These are phyloP conservation scores for Leptocoma aspasia DNA, from an alignment of 2,113 vertebrate genomes.

Conservation along the genomic window DNA sequence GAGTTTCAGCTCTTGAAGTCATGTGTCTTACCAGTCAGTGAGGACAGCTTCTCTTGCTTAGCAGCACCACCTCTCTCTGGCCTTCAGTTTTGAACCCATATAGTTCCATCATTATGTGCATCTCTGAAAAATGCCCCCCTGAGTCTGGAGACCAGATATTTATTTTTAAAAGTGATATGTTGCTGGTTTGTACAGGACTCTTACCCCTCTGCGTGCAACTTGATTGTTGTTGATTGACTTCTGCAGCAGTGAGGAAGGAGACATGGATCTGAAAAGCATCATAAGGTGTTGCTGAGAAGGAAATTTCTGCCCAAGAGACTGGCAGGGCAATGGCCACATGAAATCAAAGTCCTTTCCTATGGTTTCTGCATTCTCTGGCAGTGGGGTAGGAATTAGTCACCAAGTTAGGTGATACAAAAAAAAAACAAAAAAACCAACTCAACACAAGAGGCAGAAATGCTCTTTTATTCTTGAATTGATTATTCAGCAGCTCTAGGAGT, in stretches of 20 bases:
- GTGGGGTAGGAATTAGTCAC: not conserved
- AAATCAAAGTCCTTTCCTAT: not conserved
- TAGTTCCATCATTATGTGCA: not conserved
- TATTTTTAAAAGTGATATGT: not conserved
- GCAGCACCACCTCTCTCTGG: not conserved
- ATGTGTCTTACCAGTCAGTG: not conserved
- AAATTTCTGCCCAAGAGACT: not conserved
- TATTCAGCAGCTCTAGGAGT: constrained; percentile 37
- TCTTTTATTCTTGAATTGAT: not conserved
- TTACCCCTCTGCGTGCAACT: rapidly evolving
- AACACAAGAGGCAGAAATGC: not conserved
- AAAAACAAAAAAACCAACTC: rapidly evolving
- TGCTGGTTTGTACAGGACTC: not conserved
- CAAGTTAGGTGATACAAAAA: not conserved
- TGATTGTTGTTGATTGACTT: not conserved
- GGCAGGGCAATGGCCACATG: not conserved
- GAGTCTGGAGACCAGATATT: not conserved
- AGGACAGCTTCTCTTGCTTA: not conserved
- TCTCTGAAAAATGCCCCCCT: not conserved
- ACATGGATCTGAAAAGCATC: not conserved
- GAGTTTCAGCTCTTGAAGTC: not conserved
- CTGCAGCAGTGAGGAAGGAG: not conserved
- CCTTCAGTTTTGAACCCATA: not conserved
- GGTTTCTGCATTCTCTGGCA: not conserved
- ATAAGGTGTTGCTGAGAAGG: not conserved